Evolutionary conservation across 2,797 vertebrate species (phyloP), one percentile per base, ranked within the genome.

Genomic region (Melanotaenia pygmaea): DNA sequence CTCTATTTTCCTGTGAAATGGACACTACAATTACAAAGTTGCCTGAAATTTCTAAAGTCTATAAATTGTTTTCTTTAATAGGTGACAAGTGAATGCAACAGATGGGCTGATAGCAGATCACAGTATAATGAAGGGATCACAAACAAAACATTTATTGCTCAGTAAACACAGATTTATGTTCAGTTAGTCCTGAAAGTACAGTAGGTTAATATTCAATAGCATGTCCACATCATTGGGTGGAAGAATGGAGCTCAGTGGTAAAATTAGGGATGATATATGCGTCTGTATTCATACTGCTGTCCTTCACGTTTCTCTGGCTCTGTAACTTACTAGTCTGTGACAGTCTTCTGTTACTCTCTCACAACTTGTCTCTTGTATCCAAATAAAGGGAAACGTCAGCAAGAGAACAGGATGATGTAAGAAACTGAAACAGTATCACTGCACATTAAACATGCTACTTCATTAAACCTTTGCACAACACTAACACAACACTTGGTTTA

Each of bases 391-490:
- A n/a, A 20, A 59, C 13, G 34, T 59, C n/a, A 16, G 32, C 16
- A 24, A 32, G 22, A 54, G 22, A 54, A 61, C 0, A n/a, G 32
- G 51, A 64, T 86, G 80, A 80, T 82, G 79, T 67, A 76, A 88
- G 59, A 45, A 76, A 72, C 0, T 64, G 75, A 81, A 87, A 87
- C 67, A 50, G 59, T 51, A 45, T 60, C 50, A 4, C 26, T 24
- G 35, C 24, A 32, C 72, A 67, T 67, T 59, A 72, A 77, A 71
- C 56, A 38, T 54, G 24, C 28, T 65, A 24, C 59, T 63, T 64
- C 45, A 18, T 50, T 32, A 50, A 47, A 18, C 32, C 50, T 70
- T 26, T 37, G 47, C 37, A 34, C 50, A 40, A 24, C 64, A 54
- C 24, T 53, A 22, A 18, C 47, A 18, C 24, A 16, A 28, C 51